phyloP scores from a whole-genome alignment of 2,113 vertebrate species.

The Oreotrochilus melanogaster region DNA sequence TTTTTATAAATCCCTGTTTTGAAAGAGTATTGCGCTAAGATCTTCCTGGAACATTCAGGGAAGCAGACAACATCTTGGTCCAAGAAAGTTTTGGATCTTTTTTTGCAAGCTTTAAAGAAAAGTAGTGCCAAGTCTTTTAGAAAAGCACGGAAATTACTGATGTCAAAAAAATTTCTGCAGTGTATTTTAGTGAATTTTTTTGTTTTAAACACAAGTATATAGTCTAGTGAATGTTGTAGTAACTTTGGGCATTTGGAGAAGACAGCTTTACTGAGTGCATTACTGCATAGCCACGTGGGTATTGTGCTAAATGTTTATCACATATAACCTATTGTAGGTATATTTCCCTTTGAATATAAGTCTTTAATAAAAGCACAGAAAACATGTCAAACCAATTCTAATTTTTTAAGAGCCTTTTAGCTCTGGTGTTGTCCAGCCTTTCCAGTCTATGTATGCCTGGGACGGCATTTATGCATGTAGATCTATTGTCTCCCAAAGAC shows the following conservation, averaged over 20 bases:
- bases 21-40: neutral
- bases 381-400: neutral
- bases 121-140: neutral
- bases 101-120: neutral
- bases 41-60: neutral
- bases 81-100: neutral
- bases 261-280: neutral
- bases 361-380: neutral
- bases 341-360: conserved; percentile 30
- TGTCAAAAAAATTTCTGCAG: neutral
- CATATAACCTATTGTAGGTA: neutral
- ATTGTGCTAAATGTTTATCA: neutral
- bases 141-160: neutral
- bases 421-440: neutral
- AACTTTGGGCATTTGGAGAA: neutral
- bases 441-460: neutral
- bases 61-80: neutral
- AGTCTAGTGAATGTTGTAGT: neutral
- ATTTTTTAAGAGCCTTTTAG: neutral
- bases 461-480: neutral
- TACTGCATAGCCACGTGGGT: neutral
- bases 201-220: neutral
- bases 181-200: conserved; percentile 3
- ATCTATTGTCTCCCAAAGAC: neutral
- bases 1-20: conserved; percentile 13